Conservation (phyloP, 2,888 invertebrate genomes). For the Polymixis lichenea region DNA sequence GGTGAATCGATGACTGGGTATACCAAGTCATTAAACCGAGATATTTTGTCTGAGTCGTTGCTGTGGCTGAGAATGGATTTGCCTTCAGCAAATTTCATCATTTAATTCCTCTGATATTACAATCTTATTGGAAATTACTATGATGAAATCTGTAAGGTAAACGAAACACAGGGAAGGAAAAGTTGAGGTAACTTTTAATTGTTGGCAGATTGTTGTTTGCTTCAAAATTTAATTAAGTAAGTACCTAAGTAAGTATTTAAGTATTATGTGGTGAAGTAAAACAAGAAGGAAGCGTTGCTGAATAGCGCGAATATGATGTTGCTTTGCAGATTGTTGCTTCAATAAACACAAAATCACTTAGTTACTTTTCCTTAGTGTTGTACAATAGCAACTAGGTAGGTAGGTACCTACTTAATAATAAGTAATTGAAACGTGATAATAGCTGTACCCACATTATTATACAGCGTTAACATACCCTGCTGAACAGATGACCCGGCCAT, state of each 20-base stretch:
- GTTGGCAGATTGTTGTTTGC: slow-evolving; percentile 28
- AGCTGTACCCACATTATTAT: not conserved
- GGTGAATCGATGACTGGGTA: slow-evolving; percentile 67
- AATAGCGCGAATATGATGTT: slow-evolving; percentile 4
- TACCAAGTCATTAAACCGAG: slow-evolving; percentile 42
- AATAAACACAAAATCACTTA: slow-evolving; percentile 21
- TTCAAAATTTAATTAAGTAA: slow-evolving; percentile 8
- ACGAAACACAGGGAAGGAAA: slow-evolving; percentile 29
- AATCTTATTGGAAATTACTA: not conserved
- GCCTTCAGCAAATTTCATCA: slow-evolving; percentile 1
- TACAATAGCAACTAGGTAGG: not conserved
- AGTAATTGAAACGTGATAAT: not conserved
- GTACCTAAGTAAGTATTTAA: slow-evolving; percentile 5
- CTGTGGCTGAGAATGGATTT: not conserved
- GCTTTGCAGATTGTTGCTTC: slow-evolving; percentile 46
- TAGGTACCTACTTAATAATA: not conserved
- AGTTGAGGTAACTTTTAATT: slow-evolving; percentile 48
- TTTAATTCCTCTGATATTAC: not conserved
- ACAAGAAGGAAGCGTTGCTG: not conserved
- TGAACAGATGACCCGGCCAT: slow-evolving; percentile 8
- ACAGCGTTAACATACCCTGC: not conserved
- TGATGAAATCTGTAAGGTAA: slow-evolving; percentile 13
- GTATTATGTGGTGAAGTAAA: slow-evolving; percentile 4
- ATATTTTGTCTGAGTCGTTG: slow-evolving; percentile 10
- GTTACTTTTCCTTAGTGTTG: not conserved